Evolutionary conservation across 2,888 invertebrate species (phyloP), one percentile per base, ranked within the genome.

Genomic region (Pseudoips prasinana): DNA sequence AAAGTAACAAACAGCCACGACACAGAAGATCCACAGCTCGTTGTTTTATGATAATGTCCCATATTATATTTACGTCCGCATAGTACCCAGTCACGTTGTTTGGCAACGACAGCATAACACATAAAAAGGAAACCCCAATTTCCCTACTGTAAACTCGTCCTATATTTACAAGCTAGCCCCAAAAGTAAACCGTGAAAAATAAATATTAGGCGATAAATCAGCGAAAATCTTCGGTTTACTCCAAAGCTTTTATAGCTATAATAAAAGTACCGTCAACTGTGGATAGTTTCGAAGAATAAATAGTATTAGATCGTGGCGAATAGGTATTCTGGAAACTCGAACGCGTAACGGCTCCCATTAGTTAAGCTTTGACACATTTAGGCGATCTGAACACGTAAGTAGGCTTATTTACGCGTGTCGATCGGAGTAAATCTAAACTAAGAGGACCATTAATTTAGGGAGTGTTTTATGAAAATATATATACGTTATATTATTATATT

Each of bases 191-290:
- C 75, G 79, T 80, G 82, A 79, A 84, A 83, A 87, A 82, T 76
- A 87, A 86, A 87, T 84, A 84, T 81, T 79, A 63, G 65, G 57
- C 70, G 67, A 76, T 85, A 86, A 83, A 86, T 85, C 84, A 74
- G 73, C 66, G 68, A 81, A 86, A 82, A 83, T 77, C 73, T 64
- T 63, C 64, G 68, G 74, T 82, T 83, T 76, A 75, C 77, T 71
- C 65, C 68, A 69, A 59, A 51, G 64, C 51, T 71, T 84, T 88
- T 85, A 87, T 80, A 79, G 79, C 81, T 67, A 70, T 82, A 84
- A 86, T 88, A 88, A 88, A 88, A 84, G 75, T 78, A 79, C 81
- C 76, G 86, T 85, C 85, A 77, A 83, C 83, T 58, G 68, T 71
- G 73, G 69, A 70, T 68, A 72, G 77, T 67, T 75, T 70, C 72